Evolutionary conservation across 2,888 invertebrate genomes (phyloP), one percentile per base, ranked within the genome.

Genomic region (Tricholauxania praeusta): DNA sequence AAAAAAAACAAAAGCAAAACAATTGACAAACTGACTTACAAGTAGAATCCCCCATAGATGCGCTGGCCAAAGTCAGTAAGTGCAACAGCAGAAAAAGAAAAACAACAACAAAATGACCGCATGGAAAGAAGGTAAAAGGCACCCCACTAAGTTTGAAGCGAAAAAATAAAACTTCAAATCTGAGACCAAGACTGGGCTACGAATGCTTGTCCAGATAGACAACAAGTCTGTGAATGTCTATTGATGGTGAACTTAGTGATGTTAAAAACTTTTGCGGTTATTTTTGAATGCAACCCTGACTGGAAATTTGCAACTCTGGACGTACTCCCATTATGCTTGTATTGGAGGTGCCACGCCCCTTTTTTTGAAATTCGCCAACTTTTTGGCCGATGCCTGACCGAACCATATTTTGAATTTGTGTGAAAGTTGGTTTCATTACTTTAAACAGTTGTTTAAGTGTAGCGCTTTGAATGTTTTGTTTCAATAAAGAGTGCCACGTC

Each of bases 21-120:
- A 72, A 72, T 72, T 72, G 72, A 72, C 72, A 72, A 72, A 66
- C 66, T 60, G 49, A 60, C 48, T 71, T 52, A 22, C 17, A 48
- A 63, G 57, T 12, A 22, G 15, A 28, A 57, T 28, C 14, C 10
- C 8, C n/a, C 19, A 19, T 51, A 28, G 32, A 32, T 28, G 47
- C 12, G 17, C 15, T 10, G 48, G 48, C 5, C n/a, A 17, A 62
- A 14, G 17, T 0, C 39, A 39, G 48, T 19, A 17, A 48, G 17
- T 19, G 52, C 52, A 39, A 69, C 1, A 32, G 3, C 49, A 62
- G 8, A 59, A 22, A 28, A 15, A 51, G 68, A 49, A 5, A 51
- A 32, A 49, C 51, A 51, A 39, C 7, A 59, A 60, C 12, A 28
- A 28, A 3, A 28, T 4, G 4, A 48, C 12, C 2, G 51, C 14